Conservation (phyloP, 2,113 vertebrate species). For the Alligator sinensis region DNA sequence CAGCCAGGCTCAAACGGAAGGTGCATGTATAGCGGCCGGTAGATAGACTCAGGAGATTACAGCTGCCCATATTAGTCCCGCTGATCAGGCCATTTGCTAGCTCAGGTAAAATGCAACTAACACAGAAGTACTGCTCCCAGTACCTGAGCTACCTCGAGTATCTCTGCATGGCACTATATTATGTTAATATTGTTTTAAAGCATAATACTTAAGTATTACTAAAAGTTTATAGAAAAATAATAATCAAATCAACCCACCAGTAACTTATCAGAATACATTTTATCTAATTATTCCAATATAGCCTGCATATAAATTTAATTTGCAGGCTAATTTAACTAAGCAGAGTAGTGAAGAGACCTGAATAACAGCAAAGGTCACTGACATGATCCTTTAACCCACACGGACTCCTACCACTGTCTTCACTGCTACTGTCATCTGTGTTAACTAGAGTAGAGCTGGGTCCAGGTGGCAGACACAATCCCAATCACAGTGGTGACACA, state of each 20-base stretch:
- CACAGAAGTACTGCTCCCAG: neutral
- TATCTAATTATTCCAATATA: neutral
- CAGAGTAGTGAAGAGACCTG: neutral
- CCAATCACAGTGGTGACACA: neutral
- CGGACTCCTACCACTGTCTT: neutral
- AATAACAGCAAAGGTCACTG: neutral
- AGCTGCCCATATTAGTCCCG: too few relatives aligned
- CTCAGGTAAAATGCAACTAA: constrained; percentile 26
- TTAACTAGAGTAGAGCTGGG: neutral
- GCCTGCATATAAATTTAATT: neutral
- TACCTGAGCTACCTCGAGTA: neutral
- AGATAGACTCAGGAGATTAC: too few relatives aligned
- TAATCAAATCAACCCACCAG: neutral
- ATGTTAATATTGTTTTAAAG: constrained; percentile 8
- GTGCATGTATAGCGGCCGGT: too few relatives aligned
- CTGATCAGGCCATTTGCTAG: neutral
- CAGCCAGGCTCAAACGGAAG: too few relatives aligned
- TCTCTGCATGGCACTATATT: neutral
- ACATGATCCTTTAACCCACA: rapidly evolving
- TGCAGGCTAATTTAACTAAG: neutral
- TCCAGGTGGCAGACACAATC: rapidly evolving
- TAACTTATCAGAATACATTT: neutral
- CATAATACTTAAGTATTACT: neutral
- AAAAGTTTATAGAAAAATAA: neutral
- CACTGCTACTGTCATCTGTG: neutral